Percentiles rank a stretch among this genome's conserved stretches.
Evolutionary conservation across 2,888 invertebrate species (phyloP).

Genomic region (Hipparchia semele): DNA sequence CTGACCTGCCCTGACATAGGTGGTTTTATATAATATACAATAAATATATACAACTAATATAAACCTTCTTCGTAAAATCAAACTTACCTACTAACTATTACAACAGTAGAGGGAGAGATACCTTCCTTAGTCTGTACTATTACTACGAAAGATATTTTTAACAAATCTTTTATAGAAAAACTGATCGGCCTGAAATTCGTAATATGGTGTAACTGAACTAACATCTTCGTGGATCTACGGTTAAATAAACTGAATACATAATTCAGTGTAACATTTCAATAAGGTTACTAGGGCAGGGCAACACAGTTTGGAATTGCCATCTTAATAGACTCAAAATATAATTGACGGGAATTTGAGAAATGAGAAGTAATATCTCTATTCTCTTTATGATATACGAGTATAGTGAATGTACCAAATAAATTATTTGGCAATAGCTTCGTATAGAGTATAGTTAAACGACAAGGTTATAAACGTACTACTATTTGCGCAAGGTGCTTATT

Average conservation of each 20-base stretch:
- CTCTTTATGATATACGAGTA: conserved; percentile 25
- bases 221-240: background rate
- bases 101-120: too few relatives aligned
- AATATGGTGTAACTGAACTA: background rate
- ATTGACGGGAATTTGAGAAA: conserved; percentile 10
- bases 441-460: conserved; percentile 27
- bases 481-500: conserved; percentile 6
- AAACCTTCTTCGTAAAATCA: too few relatives aligned
- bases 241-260: background rate
- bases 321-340: background rate
- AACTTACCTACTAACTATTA: too few relatives aligned
- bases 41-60: too few relatives aligned
- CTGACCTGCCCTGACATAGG: too few relatives aligned
- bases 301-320: background rate
- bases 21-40: too few relatives aligned
- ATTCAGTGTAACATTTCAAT: conserved; percentile 6
- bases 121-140: too few relatives aligned
- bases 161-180: background rate
- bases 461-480: conserved; percentile 33
- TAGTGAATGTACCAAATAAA: conserved; percentile 26
- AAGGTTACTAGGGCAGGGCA: conserved; percentile 16
- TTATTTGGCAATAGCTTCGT: conserved; percentile 33
- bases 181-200: background rate
- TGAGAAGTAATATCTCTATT: conserved; percentile 15
- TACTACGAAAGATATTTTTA: too few relatives aligned